Conservation (phyloP, 2,888 invertebrate species). For the Acronicta alni region DNA sequence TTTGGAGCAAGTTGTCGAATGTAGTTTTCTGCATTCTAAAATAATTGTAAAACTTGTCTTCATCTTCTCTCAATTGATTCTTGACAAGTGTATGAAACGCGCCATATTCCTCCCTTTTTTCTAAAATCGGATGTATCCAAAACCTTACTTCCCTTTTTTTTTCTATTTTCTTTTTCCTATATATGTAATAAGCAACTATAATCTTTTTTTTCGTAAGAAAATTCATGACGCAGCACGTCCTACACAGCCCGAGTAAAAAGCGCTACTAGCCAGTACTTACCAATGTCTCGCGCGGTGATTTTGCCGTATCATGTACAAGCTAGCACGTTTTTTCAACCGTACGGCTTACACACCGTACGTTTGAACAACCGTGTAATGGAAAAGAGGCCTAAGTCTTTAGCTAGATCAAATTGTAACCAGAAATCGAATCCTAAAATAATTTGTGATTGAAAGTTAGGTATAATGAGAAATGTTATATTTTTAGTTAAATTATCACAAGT, state of each 20-base stretch:
- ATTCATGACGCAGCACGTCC: constrained; percentile 38
- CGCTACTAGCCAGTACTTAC: constrained; percentile 36
- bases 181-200: constrained; percentile 30
- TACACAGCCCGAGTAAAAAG: constrained; percentile 36
- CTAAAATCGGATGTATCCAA: constrained; percentile 51
- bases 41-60: constrained; percentile 43
- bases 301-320: constrained; percentile 32
- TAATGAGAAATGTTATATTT: too few relatives aligned
- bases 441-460: too few relatives aligned
- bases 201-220: constrained; percentile 36
- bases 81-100: constrained; percentile 47
- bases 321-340: constrained; percentile 35
- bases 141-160: constrained; percentile 32
- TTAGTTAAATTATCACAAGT: too few relatives aligned
- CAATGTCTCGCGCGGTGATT: constrained; percentile 33
- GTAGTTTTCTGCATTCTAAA: constrained; percentile 42
- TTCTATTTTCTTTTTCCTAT: constrained; percentile 17
- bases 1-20: constrained; percentile 44
- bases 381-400: constrained; percentile 3
- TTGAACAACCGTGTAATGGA: constrained; percentile 23
- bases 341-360: constrained; percentile 31
- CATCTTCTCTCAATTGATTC: constrained; percentile 42
- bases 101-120: constrained; percentile 44
- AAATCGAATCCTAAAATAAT: too few relatives aligned
- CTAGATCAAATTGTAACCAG: too few relatives aligned